Evolutionary conservation across 2,797 vertebrate species (phyloP).

Genomic region (Babyrousa celebensis): DNA sequence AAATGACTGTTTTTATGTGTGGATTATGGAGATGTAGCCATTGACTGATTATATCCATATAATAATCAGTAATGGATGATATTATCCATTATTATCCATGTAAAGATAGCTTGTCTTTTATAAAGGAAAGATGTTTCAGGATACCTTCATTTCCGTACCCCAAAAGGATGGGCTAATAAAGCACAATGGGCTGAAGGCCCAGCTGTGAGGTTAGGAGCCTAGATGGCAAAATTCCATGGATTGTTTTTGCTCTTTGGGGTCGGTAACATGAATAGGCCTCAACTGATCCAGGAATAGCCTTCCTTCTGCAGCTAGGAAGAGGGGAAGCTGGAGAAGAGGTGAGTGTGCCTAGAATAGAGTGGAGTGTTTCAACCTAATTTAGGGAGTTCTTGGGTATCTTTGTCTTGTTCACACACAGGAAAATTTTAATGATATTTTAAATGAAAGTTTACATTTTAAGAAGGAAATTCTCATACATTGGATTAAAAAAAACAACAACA

Average conservation of each 20-base stretch:
- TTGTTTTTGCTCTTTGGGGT: constrained; percentile 79
- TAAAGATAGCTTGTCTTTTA: constrained; percentile 57
- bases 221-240: constrained; percentile 76
- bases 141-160: constrained; percentile 81
- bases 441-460: constrained; percentile 73
- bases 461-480: constrained; percentile 82
- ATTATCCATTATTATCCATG: too few relatives aligned
- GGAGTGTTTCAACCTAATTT: constrained; percentile 63
- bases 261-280: constrained; percentile 69
- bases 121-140: constrained; percentile 58
- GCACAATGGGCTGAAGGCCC: constrained; percentile 76
- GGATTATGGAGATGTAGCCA: constrained; percentile 39
- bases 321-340: constrained; percentile 78
- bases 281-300: constrained; percentile 76
- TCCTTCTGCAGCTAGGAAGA: constrained; percentile 77
- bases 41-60: not conserved
- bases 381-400: constrained; percentile 44
- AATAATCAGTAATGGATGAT: too few relatives aligned
- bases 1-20: constrained; percentile 56
- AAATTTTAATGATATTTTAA: constrained; percentile 76
- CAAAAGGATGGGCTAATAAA: constrained; percentile 73
- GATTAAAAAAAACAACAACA: constrained; percentile 56
- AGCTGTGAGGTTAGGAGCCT: constrained; percentile 81
- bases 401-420: constrained; percentile 54
- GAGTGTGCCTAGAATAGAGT: constrained; percentile 57